These are phyloP conservation scores for Mastomys coucha DNA, from an alignment of 2,113 vertebrate genomes.

Conservation along the genomic window DNA sequence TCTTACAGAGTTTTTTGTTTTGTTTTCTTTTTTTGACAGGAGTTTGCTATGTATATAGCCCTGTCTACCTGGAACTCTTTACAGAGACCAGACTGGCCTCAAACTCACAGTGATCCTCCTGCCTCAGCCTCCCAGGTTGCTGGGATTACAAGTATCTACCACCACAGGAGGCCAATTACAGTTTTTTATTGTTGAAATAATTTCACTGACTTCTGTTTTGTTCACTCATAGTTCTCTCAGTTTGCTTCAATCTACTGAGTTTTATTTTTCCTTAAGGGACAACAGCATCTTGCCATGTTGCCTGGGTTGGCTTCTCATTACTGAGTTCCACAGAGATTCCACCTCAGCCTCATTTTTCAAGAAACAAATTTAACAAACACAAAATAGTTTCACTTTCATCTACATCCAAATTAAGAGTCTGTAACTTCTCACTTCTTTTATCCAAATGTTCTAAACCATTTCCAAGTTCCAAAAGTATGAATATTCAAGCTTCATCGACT, in stretches of 20 bases:
- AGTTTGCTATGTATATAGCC: neutral
- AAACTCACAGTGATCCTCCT: neutral
- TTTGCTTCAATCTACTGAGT: neutral
- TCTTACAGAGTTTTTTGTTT: neutral
- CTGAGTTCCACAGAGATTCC: neutral
- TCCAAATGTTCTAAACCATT: neutral
- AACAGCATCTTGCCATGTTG: neutral
- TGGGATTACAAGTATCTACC: neutral
- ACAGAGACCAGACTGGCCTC: neutral
- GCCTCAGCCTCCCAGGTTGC: neutral
- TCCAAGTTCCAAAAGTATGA: constrained; percentile 35
- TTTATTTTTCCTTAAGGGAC: too few relatives aligned
- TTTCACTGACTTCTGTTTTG: neutral
- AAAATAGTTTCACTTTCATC: neutral
- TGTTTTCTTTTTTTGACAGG: neutral
- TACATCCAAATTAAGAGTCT: constrained; percentile 19
- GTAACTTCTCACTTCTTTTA: neutral
- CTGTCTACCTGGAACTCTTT: neutral
- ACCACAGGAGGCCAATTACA: neutral
- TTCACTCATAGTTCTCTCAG: neutral
- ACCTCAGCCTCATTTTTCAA: neutral
- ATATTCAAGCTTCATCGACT: constrained; percentile 41
- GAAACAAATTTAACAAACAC: constrained; percentile 35
- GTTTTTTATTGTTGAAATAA: neutral
- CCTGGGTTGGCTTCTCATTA: neutral